Conservation (phyloP, 2,888 invertebrate species). For the Lithophane ornitopus region DNA sequence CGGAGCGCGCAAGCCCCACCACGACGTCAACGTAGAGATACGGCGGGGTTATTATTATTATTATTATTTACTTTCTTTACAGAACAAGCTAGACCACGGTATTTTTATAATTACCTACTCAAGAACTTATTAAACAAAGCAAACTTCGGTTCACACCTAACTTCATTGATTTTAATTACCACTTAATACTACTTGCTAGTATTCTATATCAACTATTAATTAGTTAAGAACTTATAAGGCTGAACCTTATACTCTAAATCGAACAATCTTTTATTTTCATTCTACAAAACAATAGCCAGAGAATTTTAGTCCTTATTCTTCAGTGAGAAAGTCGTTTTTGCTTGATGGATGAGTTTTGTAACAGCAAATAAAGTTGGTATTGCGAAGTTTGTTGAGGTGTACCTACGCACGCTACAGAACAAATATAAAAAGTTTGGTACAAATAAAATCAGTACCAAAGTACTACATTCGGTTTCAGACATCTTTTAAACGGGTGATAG, state of each 20-base stretch:
- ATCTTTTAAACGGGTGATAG: too few species aligned
- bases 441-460: constrained; percentile 17
- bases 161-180: constrained; percentile 4
- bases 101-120: background rate
- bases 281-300: background rate
- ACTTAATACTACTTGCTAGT: constrained; percentile 16
- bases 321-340: background rate
- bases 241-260: constrained; percentile 11
- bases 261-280: constrained; percentile 1
- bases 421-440: constrained; percentile 30
- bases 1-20: too few species aligned
- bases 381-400: constrained; percentile 11
- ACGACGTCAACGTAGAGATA: too few species aligned
- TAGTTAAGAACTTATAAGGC: constrained; percentile 22
- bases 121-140: constrained; percentile 2
- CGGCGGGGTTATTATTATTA: too few species aligned
- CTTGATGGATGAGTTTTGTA: background rate
- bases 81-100: background rate
- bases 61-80: background rate
- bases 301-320: background rate
- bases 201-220: constrained; percentile 40
- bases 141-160: constrained; percentile 1
- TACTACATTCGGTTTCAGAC: constrained; percentile 23
- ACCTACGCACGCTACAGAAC: background rate
- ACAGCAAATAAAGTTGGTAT: constrained; percentile 7